Conservation (phyloP, 2,113 vertebrate genomes). For the Aphyosemion australe region DNA sequence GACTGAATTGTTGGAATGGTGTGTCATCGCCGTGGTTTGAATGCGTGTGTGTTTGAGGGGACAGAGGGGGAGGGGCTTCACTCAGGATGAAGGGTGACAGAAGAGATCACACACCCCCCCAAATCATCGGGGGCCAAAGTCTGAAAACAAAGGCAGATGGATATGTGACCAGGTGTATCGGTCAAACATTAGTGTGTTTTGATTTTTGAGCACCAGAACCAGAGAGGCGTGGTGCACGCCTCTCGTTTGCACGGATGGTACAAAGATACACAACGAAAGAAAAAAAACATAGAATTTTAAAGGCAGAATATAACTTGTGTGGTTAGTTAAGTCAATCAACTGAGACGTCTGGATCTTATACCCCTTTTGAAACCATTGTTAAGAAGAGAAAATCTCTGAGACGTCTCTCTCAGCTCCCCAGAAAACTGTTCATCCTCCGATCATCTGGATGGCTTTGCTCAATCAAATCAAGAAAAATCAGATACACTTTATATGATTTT, state of each 20-base stretch:
- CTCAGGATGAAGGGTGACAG: conserved; percentile 73
- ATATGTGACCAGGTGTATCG: conserved; percentile 25
- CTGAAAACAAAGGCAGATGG: conserved; percentile 75
- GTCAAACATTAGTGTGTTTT: conserved; percentile 9
- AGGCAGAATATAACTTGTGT: too few species aligned
- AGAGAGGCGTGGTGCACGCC: conserved; percentile 46
- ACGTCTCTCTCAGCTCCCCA: too few species aligned
- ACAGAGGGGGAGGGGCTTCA: conserved; percentile 65
- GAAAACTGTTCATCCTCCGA: too few species aligned
- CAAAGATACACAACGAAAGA: conserved; percentile 9
- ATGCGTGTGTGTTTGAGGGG: conserved; percentile 77
- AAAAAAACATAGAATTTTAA: too few species aligned
- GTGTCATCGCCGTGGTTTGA: conserved; percentile 80
- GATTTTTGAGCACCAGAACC: conserved; percentile 33
- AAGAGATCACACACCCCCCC: conserved; percentile 75
- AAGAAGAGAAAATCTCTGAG: too few species aligned
- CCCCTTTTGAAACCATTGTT: too few species aligned
- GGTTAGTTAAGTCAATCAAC: too few species aligned
- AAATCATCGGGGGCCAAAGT: conserved; percentile 79
- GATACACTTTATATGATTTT: too few species aligned
- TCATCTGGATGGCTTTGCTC: too few species aligned
- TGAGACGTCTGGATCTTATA: too few species aligned
- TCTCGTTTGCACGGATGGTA: conserved; percentile 4
- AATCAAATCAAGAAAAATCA: too few species aligned
- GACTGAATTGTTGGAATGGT: conserved; percentile 81